Base-by-base conservation (phyloP, 2,113 vertebrate genomes). In the Elachura formosa region DNA sequence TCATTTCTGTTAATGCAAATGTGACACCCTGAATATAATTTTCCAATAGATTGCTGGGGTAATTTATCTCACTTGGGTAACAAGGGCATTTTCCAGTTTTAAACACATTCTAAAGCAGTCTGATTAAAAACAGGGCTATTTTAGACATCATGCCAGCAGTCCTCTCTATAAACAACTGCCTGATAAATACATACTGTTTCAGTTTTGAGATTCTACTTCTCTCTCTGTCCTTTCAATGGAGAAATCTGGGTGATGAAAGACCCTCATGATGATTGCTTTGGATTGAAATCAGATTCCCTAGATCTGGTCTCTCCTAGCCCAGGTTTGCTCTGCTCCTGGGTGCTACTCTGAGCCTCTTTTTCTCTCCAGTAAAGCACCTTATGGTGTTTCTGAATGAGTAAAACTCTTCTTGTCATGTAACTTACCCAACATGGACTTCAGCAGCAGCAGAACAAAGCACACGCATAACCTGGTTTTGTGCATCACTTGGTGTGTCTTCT, bases 401-500 rank as follows among this genome's bases (percentile, higher is more conserved):
- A 56, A 79, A 25, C 10, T 22, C n/a, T 54, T 77, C 46, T 20
- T 52, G 33, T 59, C 48, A 10, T 1, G 19, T 21, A 63, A n/a
- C 10, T 54, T 36, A 58, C 0, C 4, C 33, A 49, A 31, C 24
- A 11, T 1, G 11, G 43, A 40, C 33, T 73, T 52, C 29, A 73
- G 33, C 46, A 52, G 46, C 43, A 77, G 26, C 23, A 84, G 68
- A 11, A 46, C 26, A 22, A 78, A 66, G 51, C 0, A 4, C 56
- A 63, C 24, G 36, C 12, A 68, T n/a, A n/a, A n/a, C n/a, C n/a
- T n/a, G n/a, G n/a, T n/a, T 56, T 54, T 40, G 22, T 52, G 34
- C 8, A 26, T 6, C 52, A 33, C 28, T 7, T 25, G 4, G 7
- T 0, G 0, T 41, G 36, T 54, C 33, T 7, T 0, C 29, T 82